Base-by-base conservation (phyloP, 2,797 vertebrate species). In the Pterois miles region DNA sequence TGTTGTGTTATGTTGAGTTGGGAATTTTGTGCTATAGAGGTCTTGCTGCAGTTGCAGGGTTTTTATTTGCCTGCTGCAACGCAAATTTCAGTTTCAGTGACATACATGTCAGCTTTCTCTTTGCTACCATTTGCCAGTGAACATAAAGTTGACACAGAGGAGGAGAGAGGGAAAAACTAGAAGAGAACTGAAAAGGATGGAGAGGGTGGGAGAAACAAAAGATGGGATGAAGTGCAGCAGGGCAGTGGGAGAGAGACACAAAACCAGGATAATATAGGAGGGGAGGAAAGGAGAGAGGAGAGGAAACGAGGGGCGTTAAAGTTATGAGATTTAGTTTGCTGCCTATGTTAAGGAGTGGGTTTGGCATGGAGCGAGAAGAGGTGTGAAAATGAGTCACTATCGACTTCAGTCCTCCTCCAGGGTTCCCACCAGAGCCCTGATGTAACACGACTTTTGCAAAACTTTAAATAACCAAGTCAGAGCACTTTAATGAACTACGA, bases 331-430 rank as follows among this genome's bases (percentile, higher is more conserved):
- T 74, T 67, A 68, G 79, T 75, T 78, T 67, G 57, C 67, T 72
- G 71, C 59, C 48, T 38, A 7, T 80, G 65, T 67, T 59, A 43
- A 82, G 64, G 71, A 85, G 86, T 73, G 66, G 82, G 83, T 74
- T 84, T 38, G 57, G 38, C 67, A 50, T 50, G 6, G 50, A 81
- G 63, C 6, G n/a, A 43, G 68, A 67, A 79, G 76, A 88, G 73
- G 85, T 83, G 85, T 77, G 64, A 87, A 80, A 76, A 85, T 86
- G 78, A 87, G 54, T 89, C 86, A 83, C 66, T 22, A 16, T 69
- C 29, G 38, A 86, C 80, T 63, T 71, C 66, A 66, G 50, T 71
- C 76, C 64, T 88, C 88, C 81, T 82, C 74, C 80, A 72, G 74
- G 75, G 54, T 80, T 88, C 70, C 70, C 76, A 68, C 29, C 20